Conservation (phyloP, 2,797 vertebrate species). For the Iguana delicatissima region DNA sequence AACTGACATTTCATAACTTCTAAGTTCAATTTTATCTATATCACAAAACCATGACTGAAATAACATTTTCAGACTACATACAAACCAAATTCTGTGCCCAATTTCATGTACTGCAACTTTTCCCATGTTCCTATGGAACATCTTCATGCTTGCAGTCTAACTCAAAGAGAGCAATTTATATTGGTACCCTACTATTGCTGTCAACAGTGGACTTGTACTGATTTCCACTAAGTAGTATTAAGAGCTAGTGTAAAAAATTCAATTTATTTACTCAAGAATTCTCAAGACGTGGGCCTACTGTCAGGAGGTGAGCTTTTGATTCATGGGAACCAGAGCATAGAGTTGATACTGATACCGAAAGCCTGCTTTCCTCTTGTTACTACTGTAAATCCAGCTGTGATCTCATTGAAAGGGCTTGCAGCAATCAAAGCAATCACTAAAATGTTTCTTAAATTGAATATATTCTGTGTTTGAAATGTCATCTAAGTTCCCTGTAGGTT, state of each 20-base stretch:
- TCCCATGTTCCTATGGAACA: background rate
- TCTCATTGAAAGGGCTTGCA: slow-evolving; percentile 25
- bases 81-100: too few species aligned
- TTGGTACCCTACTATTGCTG: background rate
- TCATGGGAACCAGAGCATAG: slow-evolving; percentile 16
- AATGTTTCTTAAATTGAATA: slow-evolving; percentile 30
- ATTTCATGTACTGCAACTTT: background rate
- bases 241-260: background rate
- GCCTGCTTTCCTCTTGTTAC: background rate
- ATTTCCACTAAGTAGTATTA: slow-evolving; percentile 22
- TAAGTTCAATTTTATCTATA: background rate
- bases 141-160: background rate
- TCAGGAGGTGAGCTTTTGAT: background rate
- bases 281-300: background rate
- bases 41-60: too few species aligned
- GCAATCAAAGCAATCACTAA: slow-evolving; percentile 40
- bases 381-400: slow-evolving; percentile 31
- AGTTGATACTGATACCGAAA: slow-evolving; percentile 22
- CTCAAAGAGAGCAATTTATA: background rate
- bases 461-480: slow-evolving; percentile 42
- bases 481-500: slow-evolving; percentile 43
- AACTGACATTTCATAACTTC: background rate
- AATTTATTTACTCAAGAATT: slow-evolving; percentile 25
- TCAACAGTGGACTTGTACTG: background rate
- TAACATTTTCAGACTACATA: too few species aligned